Conservation (phyloP, 1,140 invertebrate species). For the Caenorhabditis inopinata region DNA sequence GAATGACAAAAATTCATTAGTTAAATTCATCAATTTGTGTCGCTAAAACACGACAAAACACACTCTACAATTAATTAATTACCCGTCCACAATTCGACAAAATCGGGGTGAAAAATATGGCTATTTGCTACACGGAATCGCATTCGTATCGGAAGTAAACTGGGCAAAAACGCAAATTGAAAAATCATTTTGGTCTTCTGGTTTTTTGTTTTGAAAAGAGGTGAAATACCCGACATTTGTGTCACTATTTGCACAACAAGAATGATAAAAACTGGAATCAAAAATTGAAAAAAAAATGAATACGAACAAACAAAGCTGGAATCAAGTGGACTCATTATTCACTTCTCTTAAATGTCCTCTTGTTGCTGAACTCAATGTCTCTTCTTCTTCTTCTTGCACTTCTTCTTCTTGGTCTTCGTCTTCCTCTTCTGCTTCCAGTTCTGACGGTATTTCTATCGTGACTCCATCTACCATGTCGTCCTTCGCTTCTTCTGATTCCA, state of each 20-base stretch:
- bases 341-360: too few species aligned
- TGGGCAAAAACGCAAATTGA: not conserved
- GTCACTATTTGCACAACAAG: conserved; percentile 25
- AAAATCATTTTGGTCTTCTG: not conserved
- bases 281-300: not conserved
- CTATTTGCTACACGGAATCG: conserved; percentile 13
- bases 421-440: not conserved
- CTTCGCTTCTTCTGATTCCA: conserved; percentile 9
- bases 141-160: conserved; percentile 15
- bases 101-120: conserved; percentile 28
- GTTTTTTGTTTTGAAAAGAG: not conserved
- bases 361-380: too few species aligned
- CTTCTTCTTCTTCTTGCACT: not conserved
- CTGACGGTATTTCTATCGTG: not conserved
- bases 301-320: not conserved
- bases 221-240: not conserved
- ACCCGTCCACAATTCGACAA: conserved; percentile 23
- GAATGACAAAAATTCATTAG: not conserved
- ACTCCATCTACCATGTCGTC: not conserved
- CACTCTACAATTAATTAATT: not conserved
- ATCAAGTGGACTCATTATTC: not conserved
- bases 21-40: not conserved
- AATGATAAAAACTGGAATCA: not conserved
- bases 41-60: not conserved
- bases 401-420: too few species aligned